These are phyloP conservation scores for Hartigia nigra DNA, from an alignment of 2,888 invertebrate genomes.

Conservation along the genomic window DNA sequence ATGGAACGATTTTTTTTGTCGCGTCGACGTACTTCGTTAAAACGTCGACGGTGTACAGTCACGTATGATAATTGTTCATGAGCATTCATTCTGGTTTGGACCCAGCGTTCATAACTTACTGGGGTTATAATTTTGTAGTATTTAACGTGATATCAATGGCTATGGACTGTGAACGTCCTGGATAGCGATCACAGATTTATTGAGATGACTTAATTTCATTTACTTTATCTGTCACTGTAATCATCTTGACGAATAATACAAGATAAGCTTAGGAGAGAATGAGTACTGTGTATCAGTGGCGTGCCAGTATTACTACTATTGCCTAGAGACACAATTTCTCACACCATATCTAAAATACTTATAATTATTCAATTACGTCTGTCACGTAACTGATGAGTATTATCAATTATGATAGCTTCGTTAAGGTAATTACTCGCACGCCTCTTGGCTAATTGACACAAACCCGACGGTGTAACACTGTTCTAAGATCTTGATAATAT, in stretches of 20 bases:
- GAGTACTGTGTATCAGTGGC: neutral
- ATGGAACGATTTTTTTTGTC: neutral
- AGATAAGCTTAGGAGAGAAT: neutral
- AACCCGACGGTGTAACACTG: neutral
- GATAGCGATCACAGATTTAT: neutral
- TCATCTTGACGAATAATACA: neutral
- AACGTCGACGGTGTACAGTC: neutral
- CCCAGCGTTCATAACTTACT: neutral
- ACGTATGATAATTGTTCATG: neutral
- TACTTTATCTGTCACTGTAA: neutral
- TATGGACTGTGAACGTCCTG: neutral
- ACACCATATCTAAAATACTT: neutral
- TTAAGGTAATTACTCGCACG: neutral
- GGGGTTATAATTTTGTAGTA: neutral
- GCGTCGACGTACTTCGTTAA: neutral
- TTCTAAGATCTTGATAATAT: neutral
- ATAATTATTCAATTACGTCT: neutral
- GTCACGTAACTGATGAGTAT: neutral
- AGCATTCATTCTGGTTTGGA: neutral
- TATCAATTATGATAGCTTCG: neutral
- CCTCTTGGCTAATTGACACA: neutral
- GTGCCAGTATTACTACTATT: neutral
- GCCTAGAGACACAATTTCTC: neutral
- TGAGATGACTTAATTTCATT: neutral
- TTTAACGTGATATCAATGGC: neutral